A percentile compares a stretch with the other conserved stretches of the same genome.
phyloP scores from a whole-genome alignment of 2,113 vertebrate genomes.

The Misgurnus mizolepis region DNA sequence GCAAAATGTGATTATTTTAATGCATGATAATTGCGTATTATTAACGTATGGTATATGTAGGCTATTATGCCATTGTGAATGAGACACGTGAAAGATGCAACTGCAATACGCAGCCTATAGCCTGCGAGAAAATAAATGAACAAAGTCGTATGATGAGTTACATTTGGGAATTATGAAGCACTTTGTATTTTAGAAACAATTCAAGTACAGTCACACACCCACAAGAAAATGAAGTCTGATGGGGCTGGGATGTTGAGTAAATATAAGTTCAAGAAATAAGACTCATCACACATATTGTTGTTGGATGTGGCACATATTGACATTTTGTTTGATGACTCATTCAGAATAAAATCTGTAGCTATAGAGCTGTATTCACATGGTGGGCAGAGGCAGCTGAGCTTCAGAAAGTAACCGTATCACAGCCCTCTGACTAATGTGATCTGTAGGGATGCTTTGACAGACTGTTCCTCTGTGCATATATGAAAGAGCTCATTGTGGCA shows the following conservation, averaged over 20 bases:
- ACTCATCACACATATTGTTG: slow-evolving; percentile 11
- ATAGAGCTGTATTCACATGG: slow-evolving; percentile 32
- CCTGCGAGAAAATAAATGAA: no score
- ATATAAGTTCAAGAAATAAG: slow-evolving; percentile 23
- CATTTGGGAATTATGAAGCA: not conserved
- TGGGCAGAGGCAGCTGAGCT: slow-evolving; percentile 26
- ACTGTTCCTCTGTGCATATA: slow-evolving; percentile 15
- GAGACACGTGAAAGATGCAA: not conserved
- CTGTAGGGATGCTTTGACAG: slow-evolving; percentile 41
- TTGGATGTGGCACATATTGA: slow-evolving; percentile 9
- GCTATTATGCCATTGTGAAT: not conserved
- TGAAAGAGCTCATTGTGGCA: slow-evolving; percentile 34
- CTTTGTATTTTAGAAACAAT: not conserved
- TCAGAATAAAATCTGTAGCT: slow-evolving; percentile 33
- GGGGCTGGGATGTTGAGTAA: slow-evolving; percentile 12
- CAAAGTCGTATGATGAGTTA: not conserved
- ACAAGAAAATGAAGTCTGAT: not conserved
- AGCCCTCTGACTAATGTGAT: slow-evolving; percentile 41
- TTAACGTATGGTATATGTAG: not conserved
- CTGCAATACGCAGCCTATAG: no score
- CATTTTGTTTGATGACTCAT: slow-evolving; percentile 26
- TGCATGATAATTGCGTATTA: not conserved
- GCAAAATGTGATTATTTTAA: not conserved
- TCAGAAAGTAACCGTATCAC: slow-evolving; percentile 34
- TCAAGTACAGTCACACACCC: not conserved